phyloP scores from a whole-genome alignment of 2,113 vertebrate genomes.

The Piliocolobus tephrosceles region DNA sequence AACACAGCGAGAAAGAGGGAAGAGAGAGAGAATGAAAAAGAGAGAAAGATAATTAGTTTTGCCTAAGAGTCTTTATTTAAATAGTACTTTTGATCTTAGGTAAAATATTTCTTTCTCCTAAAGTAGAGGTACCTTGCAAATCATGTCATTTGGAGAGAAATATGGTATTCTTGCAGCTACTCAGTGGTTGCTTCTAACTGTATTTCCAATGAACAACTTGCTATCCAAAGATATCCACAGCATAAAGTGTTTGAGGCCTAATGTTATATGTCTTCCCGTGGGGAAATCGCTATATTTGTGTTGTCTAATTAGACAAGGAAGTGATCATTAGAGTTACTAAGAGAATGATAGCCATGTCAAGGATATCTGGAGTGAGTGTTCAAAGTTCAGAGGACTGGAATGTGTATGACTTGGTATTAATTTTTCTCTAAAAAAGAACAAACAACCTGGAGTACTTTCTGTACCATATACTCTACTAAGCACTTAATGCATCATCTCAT shows the following conservation, averaged over 20 bases:
- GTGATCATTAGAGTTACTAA: background rate
- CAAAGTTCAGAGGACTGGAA: background rate
- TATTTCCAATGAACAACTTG: background rate
- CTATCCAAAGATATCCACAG: background rate
- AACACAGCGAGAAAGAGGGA: no score
- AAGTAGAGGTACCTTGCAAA: background rate
- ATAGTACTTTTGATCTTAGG: background rate
- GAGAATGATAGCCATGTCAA: slow-evolving; percentile 20
- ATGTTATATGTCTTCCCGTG: background rate
- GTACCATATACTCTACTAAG: background rate
- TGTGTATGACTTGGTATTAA: background rate
- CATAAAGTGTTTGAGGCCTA: background rate
- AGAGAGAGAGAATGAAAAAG: background rate
- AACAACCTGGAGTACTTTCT: background rate
- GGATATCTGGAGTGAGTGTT: slow-evolving; percentile 18
- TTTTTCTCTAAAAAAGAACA: slow-evolving; percentile 17
- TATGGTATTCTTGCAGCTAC: background rate
- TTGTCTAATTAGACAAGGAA: background rate
- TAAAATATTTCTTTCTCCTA: background rate
- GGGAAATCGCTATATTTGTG: background rate
- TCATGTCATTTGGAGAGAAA: slow-evolving; percentile 17
- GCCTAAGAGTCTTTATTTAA: background rate
- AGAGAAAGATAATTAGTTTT: background rate
- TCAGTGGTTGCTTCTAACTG: slow-evolving; percentile 20
- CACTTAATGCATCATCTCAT: background rate